Evolutionary conservation across 2,888 invertebrate species (phyloP), one percentile per base, ranked within the genome.

Genomic region (Bruchidius siliquastri): DNA sequence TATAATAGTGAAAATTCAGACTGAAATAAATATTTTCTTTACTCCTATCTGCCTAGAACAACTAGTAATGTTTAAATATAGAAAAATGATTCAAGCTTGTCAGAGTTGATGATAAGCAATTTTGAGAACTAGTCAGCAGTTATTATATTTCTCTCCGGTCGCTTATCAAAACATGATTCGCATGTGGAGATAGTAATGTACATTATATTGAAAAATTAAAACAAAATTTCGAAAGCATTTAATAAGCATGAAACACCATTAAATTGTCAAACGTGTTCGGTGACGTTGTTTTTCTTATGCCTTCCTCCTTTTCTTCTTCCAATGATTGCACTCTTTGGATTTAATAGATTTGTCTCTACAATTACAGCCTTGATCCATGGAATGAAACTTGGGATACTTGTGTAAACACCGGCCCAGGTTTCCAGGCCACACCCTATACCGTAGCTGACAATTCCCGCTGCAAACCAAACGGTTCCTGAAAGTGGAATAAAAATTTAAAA

Each of bases 401-500:
- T 91, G 81, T 93, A 93, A 0, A 93, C 91, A 22, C 92, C 93
- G 0, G 93, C 93, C 88, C 91, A 91, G 0, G 90, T 91, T 20
- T 90, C 88, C 78, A 87, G 86, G 0, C 77, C 93, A 78, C 93
- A 93, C 0, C 90, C 90, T 0, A 90, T 88, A 0, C 93, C 93
- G 76, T 90, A 93, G 76, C 92, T 93, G 0, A 93, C 93, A 0
- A 93, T 87, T 0, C 91, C 93, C 20, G 91, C 88, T 0, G 89
- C 85, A 74, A 90, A 90, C 78, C 81, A 82, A 13, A 77, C 75
- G 8, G 78, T 80, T 68, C 49, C 49, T 49, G 49, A 49, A 49
- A 49, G 18, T 18, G 13, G 8, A 13, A 49, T 26, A 26, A 26
- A 26, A 26, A n/a, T n/a, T n/a, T n/a, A n/a, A n/a, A n/a, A n/a